Base-by-base conservation (phyloP, 2,888 invertebrate species). In the Sclerodermus sp. region DNA sequence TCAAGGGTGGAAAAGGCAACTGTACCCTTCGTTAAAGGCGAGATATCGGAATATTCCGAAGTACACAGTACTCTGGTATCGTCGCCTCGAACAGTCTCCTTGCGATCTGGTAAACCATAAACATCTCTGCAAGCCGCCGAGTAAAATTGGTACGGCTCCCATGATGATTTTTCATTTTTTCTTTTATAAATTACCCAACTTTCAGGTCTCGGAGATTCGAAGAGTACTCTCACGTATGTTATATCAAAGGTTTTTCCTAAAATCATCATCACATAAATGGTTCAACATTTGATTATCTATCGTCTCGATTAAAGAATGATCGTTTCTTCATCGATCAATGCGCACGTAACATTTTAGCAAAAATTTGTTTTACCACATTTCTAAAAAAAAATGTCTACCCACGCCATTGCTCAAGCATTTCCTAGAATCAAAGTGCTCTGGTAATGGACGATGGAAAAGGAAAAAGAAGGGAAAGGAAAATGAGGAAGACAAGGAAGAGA, bases 41-140 rank as follows among this genome's bases (percentile, higher is more conserved):
- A 95, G 62, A 99, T 96, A 72, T 98, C 98, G 3, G 96, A 96
- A 80, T 93, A 98, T 74, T 97, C 97, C 55, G 94, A 91, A n/a
- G 93, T 96, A 76, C 99, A 99, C n/a, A 98, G 84, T 0, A 98
- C 95, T 53, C 91, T 84, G 0, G 94, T 93, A 77, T 98, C 97
- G 39, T 87, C 85, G 0, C 89, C 89, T 2, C 87, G 82, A 0
- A 87, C 84, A 9, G 84, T 83, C 23, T 87, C 84, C 41, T 86
- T 84, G 23, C 85, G 85, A 62, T 96, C 94, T 1, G 90, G 89
- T 41, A 95, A 80, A 0, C 88, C 87, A 76, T 96, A 99, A 0
- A 93, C 96, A 54, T 92, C 90, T 30, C 92, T 87, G 74, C 99
- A 99, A 0, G 93, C 90, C 8, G 93, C 93, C 85, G 90, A 91